phyloP scores from a whole-genome alignment of 2,888 invertebrate species.

The Diaprepes abbreviatus region DNA sequence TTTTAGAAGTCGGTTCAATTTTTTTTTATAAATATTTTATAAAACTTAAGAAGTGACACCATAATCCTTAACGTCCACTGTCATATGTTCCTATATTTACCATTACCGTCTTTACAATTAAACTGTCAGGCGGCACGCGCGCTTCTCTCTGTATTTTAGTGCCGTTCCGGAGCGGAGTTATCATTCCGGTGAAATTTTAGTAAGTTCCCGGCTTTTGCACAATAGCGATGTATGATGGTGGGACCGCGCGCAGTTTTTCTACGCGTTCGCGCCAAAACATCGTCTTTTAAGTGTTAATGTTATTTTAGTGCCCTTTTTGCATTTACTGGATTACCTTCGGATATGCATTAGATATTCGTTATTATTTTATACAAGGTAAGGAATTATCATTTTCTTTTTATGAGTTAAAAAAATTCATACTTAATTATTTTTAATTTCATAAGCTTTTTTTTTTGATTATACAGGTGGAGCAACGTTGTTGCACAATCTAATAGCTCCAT shows the following conservation, averaged over 20 bases:
- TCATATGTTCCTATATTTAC: neutral
- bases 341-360: neutral
- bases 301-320: neutral
- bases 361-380: neutral
- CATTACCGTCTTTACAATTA: slow-evolving; percentile 1
- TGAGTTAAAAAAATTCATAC: too few relatives aligned
- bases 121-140: slow-evolving; percentile 16
- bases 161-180: slow-evolving; percentile 25
- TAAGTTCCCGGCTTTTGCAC: slow-evolving; percentile 14
- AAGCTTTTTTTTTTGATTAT: too few relatives aligned
- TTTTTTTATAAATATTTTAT: too few relatives aligned
- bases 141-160: slow-evolving; percentile 11
- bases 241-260: neutral
- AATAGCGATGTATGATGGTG: neutral
- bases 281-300: neutral
- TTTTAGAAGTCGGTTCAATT: too few relatives aligned
- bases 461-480: too few relatives aligned
- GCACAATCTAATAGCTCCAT: too few relatives aligned
- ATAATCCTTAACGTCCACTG: too few relatives aligned
- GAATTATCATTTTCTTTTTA: neutral
- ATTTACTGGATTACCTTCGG: slow-evolving; percentile 15
- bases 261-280: slow-evolving; percentile 22
- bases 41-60: too few relatives aligned
- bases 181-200: slow-evolving; percentile 29
- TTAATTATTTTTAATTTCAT: too few relatives aligned